phyloP scores from a whole-genome alignment of 92 coral and sea anemone genomes.

The Actinostola sp. region DNA sequence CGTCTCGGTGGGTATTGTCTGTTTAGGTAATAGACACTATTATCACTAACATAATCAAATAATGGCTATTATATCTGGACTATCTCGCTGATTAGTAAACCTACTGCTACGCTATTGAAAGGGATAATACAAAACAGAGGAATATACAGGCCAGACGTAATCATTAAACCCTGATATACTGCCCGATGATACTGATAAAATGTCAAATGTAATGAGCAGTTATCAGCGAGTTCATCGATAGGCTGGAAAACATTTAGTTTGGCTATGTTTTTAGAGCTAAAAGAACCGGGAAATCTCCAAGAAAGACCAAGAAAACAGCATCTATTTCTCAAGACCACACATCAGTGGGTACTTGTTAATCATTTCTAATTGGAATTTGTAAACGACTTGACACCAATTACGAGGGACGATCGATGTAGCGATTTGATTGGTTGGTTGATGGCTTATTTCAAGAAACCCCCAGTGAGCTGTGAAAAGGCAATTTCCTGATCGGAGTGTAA shows the following conservation, averaged over 20 bases:
- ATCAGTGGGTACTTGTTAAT: conserved; percentile 60
- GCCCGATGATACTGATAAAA: conserved; percentile 3
- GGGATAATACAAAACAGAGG: conserved; percentile 1
- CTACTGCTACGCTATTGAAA: background rate
- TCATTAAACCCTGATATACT: conserved; percentile 15
- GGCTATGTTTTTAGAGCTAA: background rate
- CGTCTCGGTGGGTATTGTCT: conserved; percentile 22
- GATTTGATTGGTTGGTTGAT: conserved; percentile 66
- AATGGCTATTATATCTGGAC: conserved; percentile 19
- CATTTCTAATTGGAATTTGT: conserved; percentile 79
- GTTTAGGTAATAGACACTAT: conserved; percentile 23
- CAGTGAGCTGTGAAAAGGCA: conserved; percentile 63
- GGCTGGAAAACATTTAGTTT: background rate
- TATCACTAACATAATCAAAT: conserved; percentile 22
- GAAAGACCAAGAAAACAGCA: background rate
- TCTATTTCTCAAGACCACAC: conserved; percentile 67
- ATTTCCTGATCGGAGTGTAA: conserved; percentile 62
- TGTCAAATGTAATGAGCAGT: background rate
- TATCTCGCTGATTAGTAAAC: conserved; percentile 8
- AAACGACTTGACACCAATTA: conserved; percentile 92
- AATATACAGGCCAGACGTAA: background rate
- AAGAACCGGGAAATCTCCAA: background rate
- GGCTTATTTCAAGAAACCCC: conserved; percentile 40
- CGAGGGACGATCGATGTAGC: conserved; percentile 32
- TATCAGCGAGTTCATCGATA: background rate